These are phyloP conservation scores for Drosophila nigritarsus DNA, from an alignment of 2,888 invertebrate genomes.

Conservation along the genomic window DNA sequence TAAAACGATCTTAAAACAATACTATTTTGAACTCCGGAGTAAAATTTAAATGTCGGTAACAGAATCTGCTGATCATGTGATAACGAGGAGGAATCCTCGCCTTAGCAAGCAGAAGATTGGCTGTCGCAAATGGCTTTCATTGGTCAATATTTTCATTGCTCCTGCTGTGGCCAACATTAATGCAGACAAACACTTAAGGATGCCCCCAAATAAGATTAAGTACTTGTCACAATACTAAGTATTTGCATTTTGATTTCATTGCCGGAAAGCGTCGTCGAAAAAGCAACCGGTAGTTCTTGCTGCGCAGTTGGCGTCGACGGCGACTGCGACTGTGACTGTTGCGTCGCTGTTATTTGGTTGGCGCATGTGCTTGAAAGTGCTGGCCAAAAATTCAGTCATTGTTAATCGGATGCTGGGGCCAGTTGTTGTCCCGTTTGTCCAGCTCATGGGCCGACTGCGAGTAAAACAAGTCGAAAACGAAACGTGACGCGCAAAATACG, in stretches of 20 bases:
- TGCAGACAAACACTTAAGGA: constrained; percentile 51
- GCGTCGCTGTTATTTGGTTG: constrained; percentile 64
- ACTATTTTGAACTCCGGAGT: no score
- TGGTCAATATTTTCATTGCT: constrained; percentile 39
- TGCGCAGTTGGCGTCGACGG: constrained; percentile 28
- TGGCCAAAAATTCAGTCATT: constrained; percentile 68
- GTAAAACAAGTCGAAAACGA: constrained; percentile 29
- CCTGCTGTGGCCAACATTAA: constrained; percentile 28
- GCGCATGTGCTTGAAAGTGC: constrained; percentile 30
- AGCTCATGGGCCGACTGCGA: constrained; percentile 55
- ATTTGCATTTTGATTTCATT: constrained; percentile 68
- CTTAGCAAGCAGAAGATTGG: not conserved
- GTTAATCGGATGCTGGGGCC: constrained; percentile 72
- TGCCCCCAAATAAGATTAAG: constrained; percentile 73
- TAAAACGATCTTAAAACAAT: no score
- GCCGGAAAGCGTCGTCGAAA: constrained; percentile 38
- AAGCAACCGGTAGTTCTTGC: constrained; percentile 77
- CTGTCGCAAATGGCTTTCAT: constrained; percentile 4
- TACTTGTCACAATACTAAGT: constrained; percentile 65
- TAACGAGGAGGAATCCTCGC: no score
- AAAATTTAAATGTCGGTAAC: not conserved
- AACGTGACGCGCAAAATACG: constrained; percentile 25
- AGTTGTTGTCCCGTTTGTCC: constrained; percentile 69
- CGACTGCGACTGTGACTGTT: constrained; percentile 42
- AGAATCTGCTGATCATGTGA: not conserved